phyloP scores from a whole-genome alignment of 2,113 vertebrate genomes.

The Gymnarchus niloticus region DNA sequence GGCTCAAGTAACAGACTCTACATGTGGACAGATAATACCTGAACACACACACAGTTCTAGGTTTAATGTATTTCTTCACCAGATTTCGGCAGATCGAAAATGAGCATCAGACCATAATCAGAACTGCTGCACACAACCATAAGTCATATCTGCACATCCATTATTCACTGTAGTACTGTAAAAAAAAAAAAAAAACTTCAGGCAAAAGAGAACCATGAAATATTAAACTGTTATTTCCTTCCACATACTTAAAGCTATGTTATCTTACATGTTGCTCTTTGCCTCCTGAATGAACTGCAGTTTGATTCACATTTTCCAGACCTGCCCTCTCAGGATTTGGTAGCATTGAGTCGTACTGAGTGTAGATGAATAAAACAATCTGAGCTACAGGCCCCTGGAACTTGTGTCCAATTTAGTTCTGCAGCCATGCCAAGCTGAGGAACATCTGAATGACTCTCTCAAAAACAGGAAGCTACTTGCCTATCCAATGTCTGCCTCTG shows the following conservation, averaged over 20 bases:
- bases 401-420: conserved; percentile 5
- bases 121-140: not conserved
- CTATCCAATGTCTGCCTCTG: conserved; percentile 3
- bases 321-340: conserved; percentile 30
- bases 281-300: conserved; percentile 41
- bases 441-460: conserved; percentile 24
- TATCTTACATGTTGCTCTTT: conserved; percentile 27
- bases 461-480: not conserved
- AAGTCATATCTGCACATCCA: not conserved
- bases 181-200: not conserved
- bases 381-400: conserved; percentile 28
- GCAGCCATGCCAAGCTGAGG: conserved; percentile 3
- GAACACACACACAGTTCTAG: not conserved
- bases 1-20: not conserved
- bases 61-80: not conserved
- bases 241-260: not conserved
- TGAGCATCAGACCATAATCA: not conserved
- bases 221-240: conserved; percentile 7
- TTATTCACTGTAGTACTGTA: not conserved
- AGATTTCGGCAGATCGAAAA: not conserved
- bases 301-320: conserved; percentile 47
- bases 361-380: conserved; percentile 33
- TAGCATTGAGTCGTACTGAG: conserved; percentile 27
- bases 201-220: not conserved
- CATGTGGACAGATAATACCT: not conserved